Percentiles rank a stretch among this genome's conserved stretches.
Evolutionary conservation across 2,797 vertebrate species (phyloP).

Genomic region (Pangasius mekongensis): DNA sequence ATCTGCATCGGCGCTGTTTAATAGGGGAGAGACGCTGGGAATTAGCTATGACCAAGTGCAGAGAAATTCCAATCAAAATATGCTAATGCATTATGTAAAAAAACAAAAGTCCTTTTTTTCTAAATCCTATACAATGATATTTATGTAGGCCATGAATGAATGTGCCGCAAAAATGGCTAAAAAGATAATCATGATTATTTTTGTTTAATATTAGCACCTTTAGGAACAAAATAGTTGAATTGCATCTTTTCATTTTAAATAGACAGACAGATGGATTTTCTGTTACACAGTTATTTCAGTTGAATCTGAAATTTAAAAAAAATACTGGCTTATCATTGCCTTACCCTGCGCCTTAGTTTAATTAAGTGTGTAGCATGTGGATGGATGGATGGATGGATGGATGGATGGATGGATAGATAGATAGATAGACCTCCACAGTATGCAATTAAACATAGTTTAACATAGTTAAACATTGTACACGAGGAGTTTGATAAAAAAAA

Average conservation of each 20-base stretch:
- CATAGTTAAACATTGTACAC: too few species aligned
- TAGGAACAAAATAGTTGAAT: background rate
- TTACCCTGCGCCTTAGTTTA: background rate
- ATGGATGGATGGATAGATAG: background rate
- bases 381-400: conserved; percentile 5
- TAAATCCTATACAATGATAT: background rate
- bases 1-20: background rate
- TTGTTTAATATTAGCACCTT: background rate
- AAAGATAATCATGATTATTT: background rate
- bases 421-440: background rate
- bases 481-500: too few species aligned
- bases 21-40: conserved; percentile 29
- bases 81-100: conserved; percentile 34
- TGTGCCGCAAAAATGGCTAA: background rate
- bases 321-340: background rate
- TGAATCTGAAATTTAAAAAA: background rate
- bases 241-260: background rate
- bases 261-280: background rate
- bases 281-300: background rate
- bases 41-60: conserved; percentile 23
- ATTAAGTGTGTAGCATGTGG: background rate
- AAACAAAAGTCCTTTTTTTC: background rate
- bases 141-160: background rate
- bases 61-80: conserved; percentile 30
- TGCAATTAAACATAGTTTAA: too few species aligned